phyloP scores from a whole-genome alignment of 2,888 invertebrate species.

The Dynastes hyllus region DNA sequence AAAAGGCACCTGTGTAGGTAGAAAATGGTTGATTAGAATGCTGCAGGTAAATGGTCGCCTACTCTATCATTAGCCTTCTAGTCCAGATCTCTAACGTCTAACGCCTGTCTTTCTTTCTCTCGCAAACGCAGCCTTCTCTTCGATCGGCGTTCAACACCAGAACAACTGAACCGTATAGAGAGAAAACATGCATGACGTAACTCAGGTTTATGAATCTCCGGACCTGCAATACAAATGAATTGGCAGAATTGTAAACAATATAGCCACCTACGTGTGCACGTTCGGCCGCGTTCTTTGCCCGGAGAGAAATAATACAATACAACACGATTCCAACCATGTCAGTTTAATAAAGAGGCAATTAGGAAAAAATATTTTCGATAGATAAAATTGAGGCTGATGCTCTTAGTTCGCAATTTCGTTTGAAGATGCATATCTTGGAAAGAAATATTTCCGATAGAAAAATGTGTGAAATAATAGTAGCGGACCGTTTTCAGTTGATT shows the following conservation, averaged over 20 bases:
- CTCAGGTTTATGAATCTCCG: conserved; percentile 42
- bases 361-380: conserved; percentile 2
- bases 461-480: too few species aligned
- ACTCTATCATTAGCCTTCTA: conserved; percentile 60
- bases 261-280: conserved; percentile 40
- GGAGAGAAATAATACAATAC: conserved; percentile 24
- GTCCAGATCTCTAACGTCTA: conserved; percentile 52
- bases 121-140: background rate
- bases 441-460: too few species aligned
- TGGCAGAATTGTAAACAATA: conserved; percentile 52
- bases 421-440: too few species aligned
- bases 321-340: background rate
- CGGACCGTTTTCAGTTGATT: too few species aligned
- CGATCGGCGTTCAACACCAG: background rate
- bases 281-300: conserved; percentile 20
- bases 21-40: conserved; percentile 60
- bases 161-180: conserved; percentile 37
- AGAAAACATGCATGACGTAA: conserved; percentile 50
- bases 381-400: background rate
- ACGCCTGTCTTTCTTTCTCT: conserved; percentile 4
- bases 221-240: conserved; percentile 51
- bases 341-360: conserved; percentile 14
- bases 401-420: too few species aligned
- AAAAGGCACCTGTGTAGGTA: conserved; percentile 59
- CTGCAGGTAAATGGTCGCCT: conserved; percentile 61